phyloP scores from a whole-genome alignment of 2,113 vertebrate species.

The Oncorhynchus tshawytscha region DNA sequence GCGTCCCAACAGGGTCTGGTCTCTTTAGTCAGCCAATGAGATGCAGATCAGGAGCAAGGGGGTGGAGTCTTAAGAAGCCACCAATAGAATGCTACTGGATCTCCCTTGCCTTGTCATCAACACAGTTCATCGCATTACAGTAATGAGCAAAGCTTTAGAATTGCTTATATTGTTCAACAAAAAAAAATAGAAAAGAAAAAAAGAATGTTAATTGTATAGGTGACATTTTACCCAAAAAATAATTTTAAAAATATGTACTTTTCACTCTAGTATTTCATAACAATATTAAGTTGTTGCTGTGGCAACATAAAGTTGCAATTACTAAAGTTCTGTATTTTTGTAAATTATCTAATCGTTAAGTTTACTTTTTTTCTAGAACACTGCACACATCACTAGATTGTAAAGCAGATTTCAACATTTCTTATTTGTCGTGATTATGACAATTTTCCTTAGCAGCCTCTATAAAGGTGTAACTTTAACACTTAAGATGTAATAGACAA shows the following conservation, averaged over 20 bases:
- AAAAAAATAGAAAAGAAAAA: conserved; percentile 25
- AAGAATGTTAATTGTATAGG: conserved; percentile 72
- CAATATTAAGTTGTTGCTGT: conserved; percentile 78
- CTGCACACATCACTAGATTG: conserved; percentile 71
- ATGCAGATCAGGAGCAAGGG: conserved; percentile 29
- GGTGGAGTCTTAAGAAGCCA: conserved; percentile 34
- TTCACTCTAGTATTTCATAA: conserved; percentile 78
- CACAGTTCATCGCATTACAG: conserved; percentile 53
- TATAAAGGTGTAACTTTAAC: conserved; percentile 69
- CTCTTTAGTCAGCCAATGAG: conserved; percentile 53
- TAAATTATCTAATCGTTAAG: conserved; percentile 73
- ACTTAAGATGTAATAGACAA: conserved; percentile 61
- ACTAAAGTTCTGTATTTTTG: conserved; percentile 81
- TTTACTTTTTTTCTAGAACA: conserved; percentile 67
- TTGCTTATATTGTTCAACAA: conserved; percentile 68
- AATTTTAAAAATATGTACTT: conserved; percentile 70
- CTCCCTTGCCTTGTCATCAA: conserved; percentile 60
- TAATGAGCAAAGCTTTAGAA: conserved; percentile 63
- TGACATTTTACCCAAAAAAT: conserved; percentile 70
- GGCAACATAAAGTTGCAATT: conserved; percentile 75
- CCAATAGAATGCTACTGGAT: conserved; percentile 48
- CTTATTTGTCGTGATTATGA: conserved; percentile 68
- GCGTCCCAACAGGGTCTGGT: conserved; percentile 57
- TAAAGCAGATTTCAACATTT: conserved; percentile 71
- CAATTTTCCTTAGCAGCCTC: conserved; percentile 71